phyloP scores from a whole-genome alignment of 1,140 invertebrate genomes.

The Chionoecetes opilio region DNA sequence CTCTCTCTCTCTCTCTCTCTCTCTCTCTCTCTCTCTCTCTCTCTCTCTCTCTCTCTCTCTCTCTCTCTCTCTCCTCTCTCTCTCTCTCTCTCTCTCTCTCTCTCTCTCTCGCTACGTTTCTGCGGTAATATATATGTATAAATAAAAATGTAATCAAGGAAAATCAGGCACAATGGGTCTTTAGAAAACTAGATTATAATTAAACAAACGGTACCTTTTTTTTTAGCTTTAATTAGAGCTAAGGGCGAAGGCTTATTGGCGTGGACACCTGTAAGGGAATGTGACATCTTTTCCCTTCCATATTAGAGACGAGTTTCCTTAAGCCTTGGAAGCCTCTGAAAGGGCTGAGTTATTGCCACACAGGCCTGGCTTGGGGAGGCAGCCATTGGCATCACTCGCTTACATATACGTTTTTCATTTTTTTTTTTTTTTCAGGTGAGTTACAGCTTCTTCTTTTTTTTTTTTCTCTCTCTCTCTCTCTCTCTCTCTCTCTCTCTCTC shows the following conservation, averaged over 20 bases:
- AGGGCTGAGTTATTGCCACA: neutral
- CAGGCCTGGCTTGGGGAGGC: neutral
- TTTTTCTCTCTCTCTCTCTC: too few species aligned
- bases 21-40: constrained; percentile 27
- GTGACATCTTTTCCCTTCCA: neutral
- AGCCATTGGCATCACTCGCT: neutral
- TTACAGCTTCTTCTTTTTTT: neutral
- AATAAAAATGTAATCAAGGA: too few species aligned
- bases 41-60: neutral
- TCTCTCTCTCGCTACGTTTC: too few species aligned
- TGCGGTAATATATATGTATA: too few species aligned
- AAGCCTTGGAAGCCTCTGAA: neutral
- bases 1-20: constrained; percentile 27
- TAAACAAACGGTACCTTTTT: neutral
- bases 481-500: too few species aligned
- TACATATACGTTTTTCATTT: constrained; percentile 9
- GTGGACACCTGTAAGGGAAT: neutral
- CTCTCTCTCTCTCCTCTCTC: neutral
- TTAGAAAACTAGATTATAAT: neutral
- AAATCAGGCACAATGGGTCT: neutral
- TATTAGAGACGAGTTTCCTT: neutral
- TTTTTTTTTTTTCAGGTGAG: neutral
- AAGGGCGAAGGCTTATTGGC: neutral
- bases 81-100: too few species aligned
- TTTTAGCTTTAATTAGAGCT: neutral